Conservation (phyloP, 2,888 invertebrate genomes). For the Stegana nigrithorax region DNA sequence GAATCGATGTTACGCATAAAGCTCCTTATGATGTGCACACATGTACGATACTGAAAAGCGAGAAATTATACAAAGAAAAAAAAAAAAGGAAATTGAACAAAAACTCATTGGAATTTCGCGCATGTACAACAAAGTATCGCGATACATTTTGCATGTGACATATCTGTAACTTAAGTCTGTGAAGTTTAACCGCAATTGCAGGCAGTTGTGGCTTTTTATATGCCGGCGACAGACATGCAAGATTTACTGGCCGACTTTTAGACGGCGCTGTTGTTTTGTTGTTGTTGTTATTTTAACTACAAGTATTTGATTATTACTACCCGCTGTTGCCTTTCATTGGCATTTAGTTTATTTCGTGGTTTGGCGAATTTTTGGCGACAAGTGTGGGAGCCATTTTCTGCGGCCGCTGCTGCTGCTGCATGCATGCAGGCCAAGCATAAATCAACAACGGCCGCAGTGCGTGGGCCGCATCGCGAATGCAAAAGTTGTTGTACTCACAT, state of each 20-base stretch:
- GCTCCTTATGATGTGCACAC: neutral
- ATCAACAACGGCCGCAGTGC: neutral
- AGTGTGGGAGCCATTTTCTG: conserved; percentile 18
- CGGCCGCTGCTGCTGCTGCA: no score
- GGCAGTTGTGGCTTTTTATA: neutral
- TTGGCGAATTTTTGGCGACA: no score
- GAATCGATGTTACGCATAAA: no score
- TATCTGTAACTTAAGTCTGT: neutral
- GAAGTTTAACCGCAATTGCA: conserved; percentile 7
- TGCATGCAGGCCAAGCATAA: conserved; percentile 9
- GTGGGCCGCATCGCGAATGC: neutral
- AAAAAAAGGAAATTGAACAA: no score
- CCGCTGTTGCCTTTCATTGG: conserved; percentile 8
- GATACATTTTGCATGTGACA: neutral
- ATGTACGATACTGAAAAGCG: no score
- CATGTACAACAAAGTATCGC: neutral
- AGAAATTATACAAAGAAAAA: no score
- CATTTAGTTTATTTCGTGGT: no score
- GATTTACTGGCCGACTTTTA: conserved; percentile 9
- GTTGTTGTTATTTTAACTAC: neutral
- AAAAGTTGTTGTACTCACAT: neutral
- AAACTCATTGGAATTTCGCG: conserved; percentile 6
- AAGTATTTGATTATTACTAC: no score
- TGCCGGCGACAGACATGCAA: conserved; percentile 1
- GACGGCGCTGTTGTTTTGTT: neutral